Base-by-base conservation (phyloP, 2,888 invertebrate species). In the Philopedon plagiatum region DNA sequence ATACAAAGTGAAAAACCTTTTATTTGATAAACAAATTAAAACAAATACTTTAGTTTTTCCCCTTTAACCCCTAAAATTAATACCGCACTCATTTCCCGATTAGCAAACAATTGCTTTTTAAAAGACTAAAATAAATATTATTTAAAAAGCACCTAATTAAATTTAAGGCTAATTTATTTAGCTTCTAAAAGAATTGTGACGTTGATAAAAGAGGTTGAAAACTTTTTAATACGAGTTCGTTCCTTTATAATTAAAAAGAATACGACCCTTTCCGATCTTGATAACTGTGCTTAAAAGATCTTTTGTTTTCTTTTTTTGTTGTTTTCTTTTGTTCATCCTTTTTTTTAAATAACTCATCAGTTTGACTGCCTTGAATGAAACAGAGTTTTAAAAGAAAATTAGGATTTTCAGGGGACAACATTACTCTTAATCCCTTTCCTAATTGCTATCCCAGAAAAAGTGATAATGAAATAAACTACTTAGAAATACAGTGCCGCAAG, bases 201-300 rank as follows among this genome's bases (percentile, higher is more conserved):
- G 51, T 54, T 54, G 51, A 54, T 54, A 54, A 54, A 54, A 18
- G 51, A 54, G 51, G 51, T 29, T 54, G 29, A 54, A 54, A 54
- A 54, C 29, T 29, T 54, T 54, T 54, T 54, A 54, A 29, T 54
- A 29, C 51, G 29, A 29, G 29, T 54, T 54, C 15, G 51, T 54
- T 18, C 51, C n/a, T 54, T 54, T 54, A 54, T 54, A 54, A 54
- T 54, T 54, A 54, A 54, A 54, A 54, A 29, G 15, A 54, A 54
- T 54, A 18, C 29, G 51, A 54, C 51, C 29, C 29, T 54, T 29
- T 54, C 18, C 51, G 51, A 54, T 54, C 29, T 29, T 54, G 51
- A 54, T 54, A 54, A 54, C 29, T 26, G 18, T 54, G 51, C 51
- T 32, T 54, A 54, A 54, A 54, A 29, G 51, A 54, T 54, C 51